Base-by-base conservation (phyloP, 2,113 vertebrate species). In the Cynocephalus volans region DNA sequence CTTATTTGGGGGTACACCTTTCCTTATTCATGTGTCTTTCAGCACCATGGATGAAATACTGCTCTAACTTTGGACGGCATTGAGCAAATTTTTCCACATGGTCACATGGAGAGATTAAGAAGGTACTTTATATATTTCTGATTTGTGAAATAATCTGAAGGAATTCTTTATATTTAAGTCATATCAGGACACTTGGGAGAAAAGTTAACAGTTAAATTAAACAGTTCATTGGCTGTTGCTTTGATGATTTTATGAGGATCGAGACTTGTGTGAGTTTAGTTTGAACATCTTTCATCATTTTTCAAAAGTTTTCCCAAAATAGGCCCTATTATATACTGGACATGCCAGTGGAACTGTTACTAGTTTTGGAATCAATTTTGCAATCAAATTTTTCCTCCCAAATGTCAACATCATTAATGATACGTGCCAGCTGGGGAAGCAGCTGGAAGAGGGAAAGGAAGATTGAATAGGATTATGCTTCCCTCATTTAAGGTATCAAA, bases 361-460 rank as follows among this genome's bases (percentile, higher is more conserved):
- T 69, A 28, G 36, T 83, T 93, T 80, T 54, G 50, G 33, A 90
- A 77, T 73, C 19, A n/a, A 26, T 54, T 72, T 90, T 82, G 81
- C 12, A 77, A 73, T 64, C 33, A 65, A 23, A 8, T n/a, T 73
- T 65, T 23, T 23, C 6, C 5, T 50, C n/a, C 8, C 9, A 1
- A 48, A 31, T 82, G 10, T 77, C 33, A 58, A 0, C 8, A 33
- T 88, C 31, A 36, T 58, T 79, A 12, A 18, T 28, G 50, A 18
- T 28, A 2, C 19, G 1, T 72, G 31, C 17, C 73, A 58, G 33
- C 23, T 69, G 56, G 10, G 10, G 13, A 17, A 69, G 45, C 54
- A 62, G 41, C 70, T 50, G n/a, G 10, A 50, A 24, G 21, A 48
- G 91, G 50, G 18, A 50, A 36, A 76, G 2, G 12, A 18, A 67